Evolutionary conservation across 2,888 invertebrate species (phyloP).

Genomic region (Mythimna impura): DNA sequence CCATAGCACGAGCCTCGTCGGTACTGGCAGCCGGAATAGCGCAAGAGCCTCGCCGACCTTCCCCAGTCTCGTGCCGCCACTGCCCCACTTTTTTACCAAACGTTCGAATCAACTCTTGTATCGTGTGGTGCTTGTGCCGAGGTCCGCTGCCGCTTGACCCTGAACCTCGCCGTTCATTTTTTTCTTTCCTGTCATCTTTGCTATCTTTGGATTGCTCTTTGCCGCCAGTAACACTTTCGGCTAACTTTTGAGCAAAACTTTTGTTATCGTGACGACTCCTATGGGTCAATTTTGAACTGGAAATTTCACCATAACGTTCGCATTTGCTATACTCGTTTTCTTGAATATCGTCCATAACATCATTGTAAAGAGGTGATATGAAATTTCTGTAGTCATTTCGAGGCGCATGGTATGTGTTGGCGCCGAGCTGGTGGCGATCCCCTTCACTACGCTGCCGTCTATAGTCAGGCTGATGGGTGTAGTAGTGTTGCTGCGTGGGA

Average conservation of each 20-base stretch:
- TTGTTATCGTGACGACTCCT: conserved; percentile 83
- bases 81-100: conserved; percentile 94
- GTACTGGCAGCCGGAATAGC: conserved; percentile 86
- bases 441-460: conserved; percentile 77
- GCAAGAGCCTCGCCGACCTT: conserved; percentile 85
- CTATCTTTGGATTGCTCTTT: conserved; percentile 45
- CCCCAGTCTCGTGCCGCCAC: conserved; percentile 91
- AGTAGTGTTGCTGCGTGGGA: conserved; percentile 73
- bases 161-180: conserved; percentile 80
- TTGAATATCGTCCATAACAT: conserved; percentile 88
- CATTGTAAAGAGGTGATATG: conserved; percentile 84
- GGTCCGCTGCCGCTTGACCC: conserved; percentile 79
- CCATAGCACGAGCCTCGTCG: conserved; percentile 84
- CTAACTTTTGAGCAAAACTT: conserved; percentile 85
- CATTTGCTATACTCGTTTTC: conserved; percentile 88
- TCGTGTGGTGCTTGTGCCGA: conserved; percentile 92
- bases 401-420: conserved; percentile 78
- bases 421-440: conserved; percentile 78
- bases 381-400: conserved; percentile 85
- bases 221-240: conserved; percentile 73
- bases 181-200: conserved; percentile 47
- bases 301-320: conserved; percentile 87
- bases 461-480: conserved; percentile 77
- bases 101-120: conserved; percentile 94
- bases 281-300: conserved; percentile 80